A percentile compares a stretch with the other conserved stretches of the same genome.
Conservation (phyloP, 2,113 vertebrate species). For the Dromiciops gliroides region DNA sequence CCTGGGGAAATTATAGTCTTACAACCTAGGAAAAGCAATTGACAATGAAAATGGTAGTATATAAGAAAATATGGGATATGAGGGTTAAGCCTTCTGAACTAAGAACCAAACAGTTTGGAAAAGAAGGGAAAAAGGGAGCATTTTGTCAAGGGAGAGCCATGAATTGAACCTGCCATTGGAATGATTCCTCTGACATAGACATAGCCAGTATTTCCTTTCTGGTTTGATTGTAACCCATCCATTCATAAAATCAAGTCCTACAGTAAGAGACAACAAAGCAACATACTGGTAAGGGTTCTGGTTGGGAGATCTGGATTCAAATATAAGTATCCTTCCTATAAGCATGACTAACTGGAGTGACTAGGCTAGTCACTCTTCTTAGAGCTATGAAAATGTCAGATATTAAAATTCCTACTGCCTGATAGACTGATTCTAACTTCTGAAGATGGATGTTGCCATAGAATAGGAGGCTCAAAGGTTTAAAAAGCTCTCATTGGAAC, state of each 20-base stretch:
- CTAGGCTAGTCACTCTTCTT: neutral
- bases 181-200: neutral
- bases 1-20: neutral
- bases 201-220: neutral
- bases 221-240: neutral
- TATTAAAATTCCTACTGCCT: neutral
- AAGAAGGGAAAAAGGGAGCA: neutral
- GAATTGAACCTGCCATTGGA: neutral
- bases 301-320: neutral
- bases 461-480: neutral
- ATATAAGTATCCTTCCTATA: neutral
- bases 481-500: no score
- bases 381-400: neutral
- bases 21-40: neutral
- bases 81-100: neutral
- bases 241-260: neutral
- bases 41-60: neutral
- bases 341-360: neutral
- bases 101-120: neutral
- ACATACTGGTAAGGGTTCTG: neutral
- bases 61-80: neutral
- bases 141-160: neutral
- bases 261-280: neutral
- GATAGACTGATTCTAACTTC: neutral
- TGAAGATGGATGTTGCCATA: neutral